A percentile compares a stretch with the other conserved stretches of the same genome.
phyloP scores from a whole-genome alignment of 2,888 invertebrate genomes.

The Stenotaenia linearis region DNA sequence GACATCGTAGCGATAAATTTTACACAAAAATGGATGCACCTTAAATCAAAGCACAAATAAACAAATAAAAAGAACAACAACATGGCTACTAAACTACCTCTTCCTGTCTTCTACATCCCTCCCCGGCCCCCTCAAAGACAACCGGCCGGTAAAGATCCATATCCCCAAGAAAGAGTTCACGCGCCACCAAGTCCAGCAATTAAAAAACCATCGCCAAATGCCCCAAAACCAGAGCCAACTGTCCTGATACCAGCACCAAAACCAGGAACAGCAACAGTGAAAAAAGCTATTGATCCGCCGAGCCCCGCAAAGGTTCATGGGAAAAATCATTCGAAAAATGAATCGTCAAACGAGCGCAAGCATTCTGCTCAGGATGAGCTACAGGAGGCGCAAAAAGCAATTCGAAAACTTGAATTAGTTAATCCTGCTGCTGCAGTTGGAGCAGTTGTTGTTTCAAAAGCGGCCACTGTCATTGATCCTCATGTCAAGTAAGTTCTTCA shows the following conservation, averaged over 20 bases:
- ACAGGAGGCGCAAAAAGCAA: background rate
- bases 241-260: background rate
- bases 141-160: background rate
- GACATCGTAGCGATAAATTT: too few species aligned
- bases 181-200: background rate
- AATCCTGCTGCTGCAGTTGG: background rate
- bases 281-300: background rate
- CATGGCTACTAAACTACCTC: slow-evolving; percentile 12
- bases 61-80: background rate
- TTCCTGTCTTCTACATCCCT: background rate
- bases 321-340: background rate
- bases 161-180: background rate
- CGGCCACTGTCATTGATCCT: background rate
- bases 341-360: background rate
- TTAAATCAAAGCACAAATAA: background rate
- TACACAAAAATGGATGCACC: background rate
- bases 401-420: background rate
- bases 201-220: background rate
- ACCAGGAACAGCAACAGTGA: background rate
- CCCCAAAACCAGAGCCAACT: background rate
- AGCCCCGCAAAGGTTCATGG: background rate
- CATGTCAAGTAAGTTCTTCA: background rate
- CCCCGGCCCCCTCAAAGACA: background rate
- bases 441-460: background rate
- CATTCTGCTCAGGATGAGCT: background rate